Base-by-base conservation (phyloP, 2,113 vertebrate genomes). In the Gadus macrocephalus region DNA sequence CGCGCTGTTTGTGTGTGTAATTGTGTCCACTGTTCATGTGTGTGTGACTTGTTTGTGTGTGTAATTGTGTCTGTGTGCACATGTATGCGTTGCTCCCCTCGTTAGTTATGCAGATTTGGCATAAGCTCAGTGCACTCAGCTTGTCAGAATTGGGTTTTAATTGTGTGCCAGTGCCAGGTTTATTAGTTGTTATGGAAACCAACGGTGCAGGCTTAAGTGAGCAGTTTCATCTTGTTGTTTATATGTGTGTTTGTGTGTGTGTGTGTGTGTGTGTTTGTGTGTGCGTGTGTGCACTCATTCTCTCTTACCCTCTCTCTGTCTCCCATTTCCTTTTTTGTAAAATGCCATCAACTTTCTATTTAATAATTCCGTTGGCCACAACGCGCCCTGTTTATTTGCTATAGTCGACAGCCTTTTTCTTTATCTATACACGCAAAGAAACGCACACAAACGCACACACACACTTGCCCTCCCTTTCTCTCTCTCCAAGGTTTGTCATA, bases 131-230 rank as follows among this genome's bases (percentile, higher is more conserved):
- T 55, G 25, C 58, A 31, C 61, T 76, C 68, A 42, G 58, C 71
- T 74, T 49, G 66, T 65, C 69, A 76, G 73, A 73, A 70, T 68
- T 60, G 35, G 58, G 60, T 72, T 74, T 74, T 76, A 67, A 82
- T 77, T 73, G 70, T 67, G 69, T 70, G 67, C 63, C 55, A 75
- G 64, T 28, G 53, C 66, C 63, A 42, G 58, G 73, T 81, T 73
- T 75, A 75, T 79, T 73, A 77, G 70, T 83, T 56, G 49, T 78
- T 79, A 79, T 81, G 74, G 72, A 81, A 81, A 85, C 76, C 70
- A 53, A 35, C 59, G 70, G 72, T 60, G 9, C 16, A 69, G 64
- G 70, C 35, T 79, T 71, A 67, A 76, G 56, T 64, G 53, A 75
- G 62, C 17, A 53, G 49, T 56, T 59, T 68, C 53, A 3, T 25